phyloP scores from a whole-genome alignment of 2,888 invertebrate genomes.

The Ornithoptera alexandrae region DNA sequence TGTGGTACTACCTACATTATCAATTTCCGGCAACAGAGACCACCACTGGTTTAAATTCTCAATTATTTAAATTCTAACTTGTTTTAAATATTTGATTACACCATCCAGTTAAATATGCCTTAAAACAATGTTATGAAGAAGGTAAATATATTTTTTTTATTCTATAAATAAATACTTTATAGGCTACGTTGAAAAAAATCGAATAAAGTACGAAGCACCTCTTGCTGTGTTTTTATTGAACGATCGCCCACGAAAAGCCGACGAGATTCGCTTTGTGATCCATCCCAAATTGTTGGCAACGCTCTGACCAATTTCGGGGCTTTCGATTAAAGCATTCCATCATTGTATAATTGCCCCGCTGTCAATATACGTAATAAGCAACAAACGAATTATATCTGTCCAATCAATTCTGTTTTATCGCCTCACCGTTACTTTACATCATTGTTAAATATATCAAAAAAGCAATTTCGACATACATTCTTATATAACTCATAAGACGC shows the following conservation, averaged over 20 bases:
- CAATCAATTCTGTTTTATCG: slow-evolving; percentile 7
- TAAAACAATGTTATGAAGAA: too few relatives aligned
- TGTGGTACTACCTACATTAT: too few relatives aligned
- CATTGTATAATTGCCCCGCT: slow-evolving; percentile 33
- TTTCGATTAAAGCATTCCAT: slow-evolving; percentile 46
- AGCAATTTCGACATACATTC: too few relatives aligned
- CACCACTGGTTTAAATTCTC: too few relatives aligned
- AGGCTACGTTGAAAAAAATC: slow-evolving; percentile 13
- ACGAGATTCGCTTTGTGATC: slow-evolving; percentile 44
- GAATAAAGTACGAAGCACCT: slow-evolving; percentile 25
- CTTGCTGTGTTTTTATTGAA: slow-evolving; percentile 32
- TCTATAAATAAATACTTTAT: slow-evolving; percentile 3
- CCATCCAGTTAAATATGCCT: too few relatives aligned
- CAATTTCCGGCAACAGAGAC: too few relatives aligned
- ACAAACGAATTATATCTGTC: slow-evolving; percentile 12
- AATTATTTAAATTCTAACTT: too few relatives aligned
- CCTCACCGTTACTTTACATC: background rate
- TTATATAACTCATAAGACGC: too few relatives aligned
- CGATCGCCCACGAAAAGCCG: slow-evolving; percentile 37
- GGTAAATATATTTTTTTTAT: background rate
- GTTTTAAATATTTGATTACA: too few relatives aligned
- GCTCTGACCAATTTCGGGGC: slow-evolving; percentile 39
- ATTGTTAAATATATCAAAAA: too few relatives aligned
- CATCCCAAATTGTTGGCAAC: slow-evolving; percentile 47
- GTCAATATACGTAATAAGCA: slow-evolving; percentile 24